Evolutionary conservation across 2,888 invertebrate genomes (phyloP), one percentile per base, ranked within the genome.

Genomic region (Lasioglossum calceatum): DNA sequence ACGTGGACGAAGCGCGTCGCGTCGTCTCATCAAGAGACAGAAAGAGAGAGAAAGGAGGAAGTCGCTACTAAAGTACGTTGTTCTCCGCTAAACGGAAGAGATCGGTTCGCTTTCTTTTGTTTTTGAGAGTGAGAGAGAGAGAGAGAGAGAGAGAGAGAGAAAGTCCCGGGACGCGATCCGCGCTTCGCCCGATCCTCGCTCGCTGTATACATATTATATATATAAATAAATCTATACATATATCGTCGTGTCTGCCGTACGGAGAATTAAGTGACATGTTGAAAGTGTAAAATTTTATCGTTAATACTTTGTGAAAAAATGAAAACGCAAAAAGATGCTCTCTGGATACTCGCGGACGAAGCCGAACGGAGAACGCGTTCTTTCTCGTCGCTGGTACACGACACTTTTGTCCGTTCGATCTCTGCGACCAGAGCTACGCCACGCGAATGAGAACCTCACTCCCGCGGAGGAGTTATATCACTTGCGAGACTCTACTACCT

Each of bases 241-340:
- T 87, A 76, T 87, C 54, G 81, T 85, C 87, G 89, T 87, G 87
- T 89, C 89, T 87, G 81, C 83, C 89, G 83, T 87, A 80, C 81
- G 80, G 78, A 81, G 77, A 85, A 70, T 87, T 89, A 82, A 82
- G 81, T 74, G 77, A 87, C 88, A 91, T 89, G 91, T 91, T 91
- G 90, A 91, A 91, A 91, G 87, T 91, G 90, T 90, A 84, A 90
- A 91, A 91, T 91, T 91, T 89, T 91, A 91, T 91, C 90, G 91
- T 91, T 89, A 90, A 90, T 87, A 90, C 77, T 84, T 90, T 76
- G 73, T 61, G 27, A 16, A 32, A 58, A 77, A 16, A 42, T 12
- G 27, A 36, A 44, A 61, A 67, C 36, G 19, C 36, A 36, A 12
- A 36, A 79, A 71, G 77, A 89, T 83, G 86, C 79, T 83, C 58